Evolutionary conservation across 2,113 vertebrate genomes (phyloP), one percentile per base, ranked within the genome.

Genomic region (Leucoraja erinaceus): DNA sequence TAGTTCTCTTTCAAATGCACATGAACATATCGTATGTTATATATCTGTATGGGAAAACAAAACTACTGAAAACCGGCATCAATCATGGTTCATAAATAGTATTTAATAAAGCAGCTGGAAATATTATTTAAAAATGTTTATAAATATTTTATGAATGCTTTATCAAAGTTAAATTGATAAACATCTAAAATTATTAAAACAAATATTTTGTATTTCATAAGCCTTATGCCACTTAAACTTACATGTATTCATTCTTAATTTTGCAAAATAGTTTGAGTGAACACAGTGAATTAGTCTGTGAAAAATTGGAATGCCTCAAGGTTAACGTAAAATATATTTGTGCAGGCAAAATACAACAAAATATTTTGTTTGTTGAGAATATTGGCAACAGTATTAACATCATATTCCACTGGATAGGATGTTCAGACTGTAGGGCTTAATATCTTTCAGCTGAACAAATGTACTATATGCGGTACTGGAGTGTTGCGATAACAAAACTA

Each of bases 401-500:
- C 59, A 63, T 16, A 31, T 66, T 88, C 59, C 83, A 88, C 0
- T 63, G 83, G 83, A 61, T 33, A 2, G 59, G 59, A 2, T 63
- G 59, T 66, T 88, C 28, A 88, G 56, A 61, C 90, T 74, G 72
- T 54, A 54, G 10, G 38, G 66, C 38, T 72, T 91, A 63, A 88
- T 63, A 33, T 72, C 22, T 14, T 91, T 54, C 90, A 72, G 38
- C 33, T 91, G 66, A 72, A 91, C 66, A 91, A 91, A 54, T 91
- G 66, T 28, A 91, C 88, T 25, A 25, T 25, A 47, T 47, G 38
- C 38, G 38, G 38, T 38, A 91, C 63, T 72, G 68, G 33, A 47
- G 68, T 54, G 38, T 91, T 54, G 70, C 3, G 66, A 70, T 70
- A 72, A 91, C 90, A 91, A 91, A 91, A 91, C 66, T 72, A 91